These are phyloP conservation scores for Drosophila pseudoananassae DNA, from an alignment of 1,140 invertebrate species.

Conservation along the genomic window DNA sequence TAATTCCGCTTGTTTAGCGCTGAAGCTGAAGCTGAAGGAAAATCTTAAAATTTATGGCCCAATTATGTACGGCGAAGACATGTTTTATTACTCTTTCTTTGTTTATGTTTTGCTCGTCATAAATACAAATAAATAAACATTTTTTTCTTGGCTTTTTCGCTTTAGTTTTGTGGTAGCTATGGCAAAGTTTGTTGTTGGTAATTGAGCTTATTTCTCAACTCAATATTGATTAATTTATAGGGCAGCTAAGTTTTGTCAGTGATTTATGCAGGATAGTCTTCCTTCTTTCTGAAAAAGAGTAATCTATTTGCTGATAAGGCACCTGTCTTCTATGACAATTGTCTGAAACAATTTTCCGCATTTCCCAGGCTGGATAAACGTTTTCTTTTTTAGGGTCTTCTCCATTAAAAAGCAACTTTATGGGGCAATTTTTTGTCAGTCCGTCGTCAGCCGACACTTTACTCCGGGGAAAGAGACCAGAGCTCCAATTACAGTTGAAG, in stretches of 20 bases:
- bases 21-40: constrained; percentile 37
- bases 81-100: constrained; percentile 61
- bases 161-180: constrained; percentile 8
- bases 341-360: background rate
- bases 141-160: background rate
- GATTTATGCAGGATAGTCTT: background rate
- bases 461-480: constrained; percentile 16
- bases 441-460: constrained; percentile 22
- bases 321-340: background rate
- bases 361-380: constrained; percentile 23
- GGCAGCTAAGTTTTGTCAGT: background rate
- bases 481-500: constrained; percentile 30
- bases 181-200: constrained; percentile 4
- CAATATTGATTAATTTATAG: constrained; percentile 58
- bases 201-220: constrained; percentile 12
- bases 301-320: background rate
- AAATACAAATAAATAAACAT: constrained; percentile 41
- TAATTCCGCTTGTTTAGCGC: constrained; percentile 44
- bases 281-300: background rate
- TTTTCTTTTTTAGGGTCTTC: constrained; percentile 11
- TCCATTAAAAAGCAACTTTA: constrained; percentile 30
- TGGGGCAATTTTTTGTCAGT: constrained; percentile 12
- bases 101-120: constrained; percentile 49
- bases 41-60: constrained; percentile 66
- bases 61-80: constrained; percentile 72